A percentile compares a stretch with the other conserved stretches of the same genome.
Conservation (phyloP, 2,113 vertebrate species). For the Aptenodytes patagonicus region DNA sequence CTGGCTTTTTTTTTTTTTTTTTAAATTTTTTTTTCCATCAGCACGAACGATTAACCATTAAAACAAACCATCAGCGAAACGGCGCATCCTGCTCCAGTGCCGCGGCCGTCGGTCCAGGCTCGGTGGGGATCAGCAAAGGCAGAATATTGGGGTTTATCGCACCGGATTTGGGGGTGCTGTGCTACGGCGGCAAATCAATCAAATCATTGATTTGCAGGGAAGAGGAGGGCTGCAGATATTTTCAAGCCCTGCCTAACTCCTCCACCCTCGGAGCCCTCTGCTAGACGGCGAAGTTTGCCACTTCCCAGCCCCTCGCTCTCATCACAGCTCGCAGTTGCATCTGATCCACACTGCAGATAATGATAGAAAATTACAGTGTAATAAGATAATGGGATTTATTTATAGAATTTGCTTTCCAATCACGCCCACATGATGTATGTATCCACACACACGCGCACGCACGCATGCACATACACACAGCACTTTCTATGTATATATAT, state of each 20-base stretch:
- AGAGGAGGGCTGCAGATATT: background rate
- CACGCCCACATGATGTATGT: slow-evolving; percentile 20
- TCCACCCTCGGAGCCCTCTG: background rate
- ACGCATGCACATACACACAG: background rate
- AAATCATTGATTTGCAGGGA: too few species aligned
- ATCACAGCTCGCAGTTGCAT: slow-evolving; percentile 44
- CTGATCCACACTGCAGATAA: slow-evolving; percentile 58
- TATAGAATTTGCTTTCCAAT: slow-evolving; percentile 61
- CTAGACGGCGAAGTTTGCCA: background rate
- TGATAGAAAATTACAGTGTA: slow-evolving; percentile 63
- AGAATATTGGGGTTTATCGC: background rate
- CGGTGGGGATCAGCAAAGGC: fast-evolving
- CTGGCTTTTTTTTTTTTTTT: background rate
- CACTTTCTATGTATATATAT: slow-evolving; percentile 28
- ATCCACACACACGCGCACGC: background rate
- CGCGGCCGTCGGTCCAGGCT: fast-evolving
- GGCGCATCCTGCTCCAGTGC: background rate
- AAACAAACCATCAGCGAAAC: background rate
- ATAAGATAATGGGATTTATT: slow-evolving; percentile 66
- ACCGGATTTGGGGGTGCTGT: fast-evolving
- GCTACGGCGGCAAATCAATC: background rate
- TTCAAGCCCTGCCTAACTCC: background rate
- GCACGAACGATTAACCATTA: background rate
- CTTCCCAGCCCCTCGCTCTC: slow-evolving; percentile 40
- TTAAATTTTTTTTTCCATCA: background rate